Base-by-base conservation (phyloP, 64 coral and sea anemone genomes). In the Montipora capricornis region DNA sequence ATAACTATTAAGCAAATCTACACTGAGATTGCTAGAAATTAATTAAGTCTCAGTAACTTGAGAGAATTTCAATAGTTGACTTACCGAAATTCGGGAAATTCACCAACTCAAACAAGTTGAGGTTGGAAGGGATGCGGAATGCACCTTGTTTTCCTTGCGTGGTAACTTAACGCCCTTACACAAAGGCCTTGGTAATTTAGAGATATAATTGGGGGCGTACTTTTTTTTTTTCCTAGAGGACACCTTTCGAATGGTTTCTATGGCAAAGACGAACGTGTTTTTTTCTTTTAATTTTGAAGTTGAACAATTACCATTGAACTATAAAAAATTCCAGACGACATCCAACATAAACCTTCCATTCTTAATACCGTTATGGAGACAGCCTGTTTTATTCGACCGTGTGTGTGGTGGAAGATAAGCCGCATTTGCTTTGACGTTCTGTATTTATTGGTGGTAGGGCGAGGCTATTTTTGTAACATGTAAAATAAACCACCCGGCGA, bases 171-270 rank as follows among this genome's bases (percentile, higher is more conserved):
- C 44, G 14, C 16, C 13, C 15, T 67, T n/a, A 85, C 82, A 71
- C 52, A 71, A 86, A 37, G 37, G 82, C 15, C 17, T 3, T 71
- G 82, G 67, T 70, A 86, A 70, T 73, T 70, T 71, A 20, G 9
- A n/a, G 82, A 20, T 0, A 6, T 71, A 20, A 62, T 37, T n/a
- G 20, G 46, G 66, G 82, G 44, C 66, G 47, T 45, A 51, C 16
- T 47, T 86, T 48, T 71, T 22, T n/a, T 22, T 52, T 47, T 49
- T 15, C 68, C 47, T 26, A 71, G 8, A 6, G 13, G 6, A 15
- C 66, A 49, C 82, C 62, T 71, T 71, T 71, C 15, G 66, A 8
- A 5, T 22, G 44, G 82, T 86, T 86, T 86, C 82, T 86, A 86
- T 86, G 82, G 64, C 47, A 48, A 86, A 73, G 19, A 4, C 8